Evolutionary conservation across 2,797 vertebrate species (phyloP).

Genomic region (Pyrrhura leucotis): DNA sequence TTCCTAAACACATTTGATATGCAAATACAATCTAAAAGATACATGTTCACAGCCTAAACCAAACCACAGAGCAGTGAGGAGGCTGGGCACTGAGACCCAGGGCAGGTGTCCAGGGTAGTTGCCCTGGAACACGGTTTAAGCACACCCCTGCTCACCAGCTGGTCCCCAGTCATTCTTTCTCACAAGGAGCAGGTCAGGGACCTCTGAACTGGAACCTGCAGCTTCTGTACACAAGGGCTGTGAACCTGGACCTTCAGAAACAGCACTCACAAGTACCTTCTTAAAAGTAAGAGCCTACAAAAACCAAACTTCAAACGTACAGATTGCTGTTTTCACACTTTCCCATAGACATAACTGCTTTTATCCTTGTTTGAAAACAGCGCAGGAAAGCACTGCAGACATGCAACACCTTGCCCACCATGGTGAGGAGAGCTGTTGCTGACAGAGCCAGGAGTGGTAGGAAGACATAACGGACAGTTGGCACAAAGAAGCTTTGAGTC

Average conservation of each 20-base stretch:
- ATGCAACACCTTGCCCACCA: fast-evolving
- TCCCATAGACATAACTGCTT: background rate
- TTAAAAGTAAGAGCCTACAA: background rate
- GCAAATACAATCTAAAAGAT: background rate
- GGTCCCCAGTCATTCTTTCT: fast-evolving
- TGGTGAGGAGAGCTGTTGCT: background rate
- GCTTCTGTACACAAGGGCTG: background rate
- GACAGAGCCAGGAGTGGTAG: background rate
- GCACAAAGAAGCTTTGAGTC: background rate
- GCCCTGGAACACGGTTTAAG: background rate
- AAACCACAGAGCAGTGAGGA: background rate
- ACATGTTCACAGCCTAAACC: background rate
- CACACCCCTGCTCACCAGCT: fast-evolving
- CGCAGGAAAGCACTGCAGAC: background rate
- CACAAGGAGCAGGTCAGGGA: fast-evolving
- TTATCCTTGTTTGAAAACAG: background rate
- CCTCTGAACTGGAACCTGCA: background rate
- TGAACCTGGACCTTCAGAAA: background rate
- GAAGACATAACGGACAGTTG: background rate
- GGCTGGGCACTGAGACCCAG: background rate
- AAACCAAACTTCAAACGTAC: background rate
- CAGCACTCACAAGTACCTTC: fast-evolving
- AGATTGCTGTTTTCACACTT: background rate
- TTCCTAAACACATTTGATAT: background rate
- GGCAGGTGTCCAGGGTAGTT: fast-evolving